Conservation (phyloP, 2,888 invertebrate species). For the Oscheius sp. region DNA sequence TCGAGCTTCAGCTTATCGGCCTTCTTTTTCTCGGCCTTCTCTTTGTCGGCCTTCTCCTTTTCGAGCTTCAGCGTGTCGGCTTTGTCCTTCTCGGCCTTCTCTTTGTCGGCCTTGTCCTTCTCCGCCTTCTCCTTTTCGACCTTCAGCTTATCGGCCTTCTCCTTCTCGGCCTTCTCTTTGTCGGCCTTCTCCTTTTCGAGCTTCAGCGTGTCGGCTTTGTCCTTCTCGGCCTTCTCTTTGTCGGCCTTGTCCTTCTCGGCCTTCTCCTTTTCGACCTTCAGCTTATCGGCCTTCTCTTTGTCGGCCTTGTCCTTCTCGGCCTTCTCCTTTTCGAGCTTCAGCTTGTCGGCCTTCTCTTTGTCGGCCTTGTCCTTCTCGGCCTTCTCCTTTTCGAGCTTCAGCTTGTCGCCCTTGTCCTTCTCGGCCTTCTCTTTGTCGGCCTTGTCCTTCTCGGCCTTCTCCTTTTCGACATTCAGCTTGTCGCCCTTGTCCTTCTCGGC, state of each 20-base stretch:
- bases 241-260: slow-evolving; percentile 19
- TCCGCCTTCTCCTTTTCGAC: slow-evolving; percentile 17
- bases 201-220: slow-evolving; percentile 1
- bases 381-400: slow-evolving; percentile 13
- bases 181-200: slow-evolving; percentile 24
- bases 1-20: slow-evolving; percentile 9
- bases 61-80: slow-evolving; percentile 22
- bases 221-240: slow-evolving; percentile 26
- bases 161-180: slow-evolving; percentile 4
- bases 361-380: slow-evolving; percentile 26
- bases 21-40: slow-evolving; percentile 8
- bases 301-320: slow-evolving; percentile 17
- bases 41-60: slow-evolving; percentile 15
- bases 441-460: slow-evolving; percentile 24
- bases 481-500: slow-evolving; percentile 25
- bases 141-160: neutral
- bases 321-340: slow-evolving; percentile 15
- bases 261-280: slow-evolving; percentile 23
- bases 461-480: slow-evolving; percentile 13
- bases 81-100: slow-evolving; percentile 20
- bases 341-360: slow-evolving; percentile 24
- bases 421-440: slow-evolving; percentile 12
- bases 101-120: slow-evolving; percentile 21
- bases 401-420: slow-evolving; percentile 21
- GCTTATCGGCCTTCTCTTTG: slow-evolving; percentile 18